Evolutionary conservation across 2,888 invertebrate species (phyloP).

Genomic region (Tuta absoluta): DNA sequence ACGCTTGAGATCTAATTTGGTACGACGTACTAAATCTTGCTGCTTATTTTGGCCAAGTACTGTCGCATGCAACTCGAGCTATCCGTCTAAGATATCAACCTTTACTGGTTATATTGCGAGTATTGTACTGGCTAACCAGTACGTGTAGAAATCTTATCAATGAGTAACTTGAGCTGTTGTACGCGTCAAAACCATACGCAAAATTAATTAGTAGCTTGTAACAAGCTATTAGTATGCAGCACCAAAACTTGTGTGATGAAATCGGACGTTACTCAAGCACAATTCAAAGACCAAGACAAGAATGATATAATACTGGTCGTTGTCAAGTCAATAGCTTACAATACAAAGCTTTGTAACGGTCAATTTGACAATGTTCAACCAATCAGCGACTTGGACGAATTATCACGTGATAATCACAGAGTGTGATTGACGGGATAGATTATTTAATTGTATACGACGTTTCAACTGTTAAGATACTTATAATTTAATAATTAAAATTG

Average conservation of each 20-base stretch:
- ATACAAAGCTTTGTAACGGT: slow-evolving; percentile 4
- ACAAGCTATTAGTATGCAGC: too few relatives aligned
- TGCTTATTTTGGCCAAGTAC: neutral
- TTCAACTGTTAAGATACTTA: slow-evolving; percentile 1
- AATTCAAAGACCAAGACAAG: slow-evolving; percentile 32
- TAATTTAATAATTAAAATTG: neutral
- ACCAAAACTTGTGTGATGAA: neutral
- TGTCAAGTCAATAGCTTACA: slow-evolving; percentile 56
- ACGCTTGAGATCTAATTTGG: neutral
- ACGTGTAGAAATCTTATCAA: too few relatives aligned
- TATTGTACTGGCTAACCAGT: too few relatives aligned
- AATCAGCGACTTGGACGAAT: slow-evolving; percentile 16
- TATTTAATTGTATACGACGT: slow-evolving; percentile 6
- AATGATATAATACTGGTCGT: slow-evolving; percentile 68
- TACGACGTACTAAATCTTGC: neutral
- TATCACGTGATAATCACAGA: slow-evolving; percentile 24
- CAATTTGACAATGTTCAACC: neutral
- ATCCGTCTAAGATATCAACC: neutral
- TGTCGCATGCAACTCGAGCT: too few relatives aligned
- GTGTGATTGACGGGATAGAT: slow-evolving; percentile 24
- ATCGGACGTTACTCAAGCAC: neutral
- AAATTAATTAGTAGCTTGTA: too few relatives aligned
- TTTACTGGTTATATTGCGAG: neutral
- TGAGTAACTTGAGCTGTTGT: too few relatives aligned
- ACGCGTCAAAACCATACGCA: too few relatives aligned